A percentile compares a stretch with the other conserved stretches of the same genome.
Conservation (phyloP, 1,140 invertebrate genomes). For the Coenobita brevimanus region DNA sequence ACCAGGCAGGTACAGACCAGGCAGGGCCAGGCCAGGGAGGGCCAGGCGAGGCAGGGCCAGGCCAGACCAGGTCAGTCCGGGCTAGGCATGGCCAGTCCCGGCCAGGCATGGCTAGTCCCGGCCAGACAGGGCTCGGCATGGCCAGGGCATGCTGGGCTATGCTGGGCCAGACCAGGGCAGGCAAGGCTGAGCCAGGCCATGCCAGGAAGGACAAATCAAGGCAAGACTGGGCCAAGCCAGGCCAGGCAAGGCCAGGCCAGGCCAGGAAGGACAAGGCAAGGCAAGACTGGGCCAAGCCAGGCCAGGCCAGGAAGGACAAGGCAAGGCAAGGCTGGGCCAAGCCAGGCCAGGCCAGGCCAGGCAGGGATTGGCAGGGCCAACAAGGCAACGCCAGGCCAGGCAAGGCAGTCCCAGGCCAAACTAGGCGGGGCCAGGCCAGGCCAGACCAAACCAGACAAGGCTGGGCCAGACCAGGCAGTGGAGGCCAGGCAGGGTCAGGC, state of each 20-base stretch:
- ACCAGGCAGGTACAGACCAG: too few relatives aligned
- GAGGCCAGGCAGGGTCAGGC: slow-evolving; percentile 30
- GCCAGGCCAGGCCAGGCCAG: slow-evolving; percentile 40
- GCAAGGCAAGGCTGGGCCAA: slow-evolving; percentile 15
- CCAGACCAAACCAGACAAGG: slow-evolving; percentile 41
- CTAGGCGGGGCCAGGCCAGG: too few relatives aligned
- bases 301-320: slow-evolving; percentile 29
- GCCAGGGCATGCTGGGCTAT: slow-evolving; percentile 15
- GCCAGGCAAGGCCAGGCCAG: too few relatives aligned
- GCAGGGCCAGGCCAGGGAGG: too few relatives aligned
- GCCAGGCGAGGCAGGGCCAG: slow-evolving; percentile 35
- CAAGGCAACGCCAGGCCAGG: slow-evolving; percentile 35
- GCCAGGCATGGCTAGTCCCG: slow-evolving; percentile 15
- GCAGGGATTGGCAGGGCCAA: too few relatives aligned
- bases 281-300: slow-evolving; percentile 9
- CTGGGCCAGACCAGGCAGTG: slow-evolving; percentile 28
- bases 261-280: too few relatives aligned
- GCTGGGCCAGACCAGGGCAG: slow-evolving; percentile 16
- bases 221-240: slow-evolving; percentile 16
- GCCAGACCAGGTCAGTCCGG: slow-evolving; percentile 14
- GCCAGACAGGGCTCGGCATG: neutral
- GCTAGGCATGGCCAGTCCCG: slow-evolving; percentile 16
- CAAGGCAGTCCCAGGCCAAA: slow-evolving; percentile 9
- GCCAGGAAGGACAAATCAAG: neutral
- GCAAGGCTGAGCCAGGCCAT: slow-evolving; percentile 35